A percentile compares a stretch with the other conserved stretches of the same genome.
phyloP scores from a whole-genome alignment of 2,888 invertebrate genomes.

The Patella pellucida region DNA sequence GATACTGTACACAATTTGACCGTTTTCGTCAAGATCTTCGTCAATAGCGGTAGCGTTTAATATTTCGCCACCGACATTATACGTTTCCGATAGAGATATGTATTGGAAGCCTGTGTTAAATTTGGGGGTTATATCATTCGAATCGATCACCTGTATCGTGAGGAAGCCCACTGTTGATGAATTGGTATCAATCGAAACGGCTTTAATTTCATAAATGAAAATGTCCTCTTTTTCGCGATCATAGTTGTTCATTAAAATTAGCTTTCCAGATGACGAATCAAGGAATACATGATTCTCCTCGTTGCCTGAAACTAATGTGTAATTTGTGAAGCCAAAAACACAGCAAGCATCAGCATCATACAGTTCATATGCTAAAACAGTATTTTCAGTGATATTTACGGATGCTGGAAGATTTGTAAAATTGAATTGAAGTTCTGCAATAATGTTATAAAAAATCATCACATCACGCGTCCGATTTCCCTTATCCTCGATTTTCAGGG shows the following conservation, averaged over 20 bases:
- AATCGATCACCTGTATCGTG: constrained; percentile 41
- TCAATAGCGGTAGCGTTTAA: constrained; percentile 46
- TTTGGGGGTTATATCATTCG: constrained; percentile 51
- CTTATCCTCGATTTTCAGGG: constrained; percentile 40
- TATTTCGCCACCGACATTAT: constrained; percentile 27
- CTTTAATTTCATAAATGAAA: constrained; percentile 37
- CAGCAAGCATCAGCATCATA: background rate
- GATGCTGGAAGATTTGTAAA: background rate
- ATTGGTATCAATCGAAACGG: constrained; percentile 33
- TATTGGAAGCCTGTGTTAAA: constrained; percentile 39
- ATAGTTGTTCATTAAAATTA: constrained; percentile 36
- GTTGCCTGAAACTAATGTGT: constrained; percentile 89
- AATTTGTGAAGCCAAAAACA: constrained; percentile 71
- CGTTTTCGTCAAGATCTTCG: constrained; percentile 48
- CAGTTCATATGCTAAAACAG: background rate
- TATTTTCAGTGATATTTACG: background rate
- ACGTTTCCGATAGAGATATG: constrained; percentile 40
- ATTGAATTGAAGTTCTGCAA: constrained; percentile 22
- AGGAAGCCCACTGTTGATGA: constrained; percentile 31
- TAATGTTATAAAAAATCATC: constrained; percentile 37
- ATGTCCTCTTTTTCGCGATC: constrained; percentile 40
- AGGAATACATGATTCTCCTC: constrained; percentile 75
- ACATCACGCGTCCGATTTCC: constrained; percentile 36
- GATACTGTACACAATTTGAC: constrained; percentile 47
- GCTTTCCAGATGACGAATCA: constrained; percentile 39